Evolutionary conservation across 2,888 invertebrate genomes (phyloP).

Genomic region (Orthosia gothica): DNA sequence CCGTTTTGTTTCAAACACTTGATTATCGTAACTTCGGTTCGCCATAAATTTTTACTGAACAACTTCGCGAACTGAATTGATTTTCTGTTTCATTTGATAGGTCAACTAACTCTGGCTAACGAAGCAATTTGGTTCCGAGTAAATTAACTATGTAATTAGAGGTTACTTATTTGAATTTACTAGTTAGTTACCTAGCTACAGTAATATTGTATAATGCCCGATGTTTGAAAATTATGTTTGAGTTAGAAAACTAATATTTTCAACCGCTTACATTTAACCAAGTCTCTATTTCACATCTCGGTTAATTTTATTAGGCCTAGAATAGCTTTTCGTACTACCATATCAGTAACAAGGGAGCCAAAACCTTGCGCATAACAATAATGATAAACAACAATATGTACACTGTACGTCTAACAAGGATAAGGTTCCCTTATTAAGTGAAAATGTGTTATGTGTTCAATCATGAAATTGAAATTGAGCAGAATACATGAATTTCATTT

Average conservation of each 20-base stretch:
- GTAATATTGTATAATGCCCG: slow-evolving; percentile 1
- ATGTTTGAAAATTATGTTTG: too few species aligned
- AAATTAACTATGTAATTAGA: slow-evolving; percentile 48
- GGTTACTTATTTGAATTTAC: slow-evolving; percentile 43
- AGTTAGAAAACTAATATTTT: too few species aligned
- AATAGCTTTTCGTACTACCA: background rate
- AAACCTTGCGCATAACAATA: background rate
- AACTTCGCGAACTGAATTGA: slow-evolving; percentile 45
- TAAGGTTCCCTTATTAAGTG: slow-evolving; percentile 19
- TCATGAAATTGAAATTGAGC: slow-evolving; percentile 46
- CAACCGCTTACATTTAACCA: too few species aligned
- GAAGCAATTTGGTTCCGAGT: slow-evolving; percentile 40
- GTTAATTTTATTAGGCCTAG: background rate
- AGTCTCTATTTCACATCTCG: background rate
- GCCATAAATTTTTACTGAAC: slow-evolving; percentile 44
- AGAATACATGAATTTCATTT: slow-evolving; percentile 56
- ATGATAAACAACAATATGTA: slow-evolving; percentile 15
- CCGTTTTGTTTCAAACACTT: slow-evolving; percentile 61
- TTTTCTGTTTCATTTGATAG: slow-evolving; percentile 48
- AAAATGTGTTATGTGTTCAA: slow-evolving; percentile 39
- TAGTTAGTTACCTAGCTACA: slow-evolving; percentile 22
- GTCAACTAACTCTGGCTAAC: slow-evolving; percentile 40
- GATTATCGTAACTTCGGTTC: slow-evolving; percentile 59
- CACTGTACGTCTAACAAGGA: slow-evolving; percentile 21
- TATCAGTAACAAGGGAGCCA: background rate